phyloP scores from a whole-genome alignment of 64 coral and sea anemone genomes.

The Anthopleura sola region DNA sequence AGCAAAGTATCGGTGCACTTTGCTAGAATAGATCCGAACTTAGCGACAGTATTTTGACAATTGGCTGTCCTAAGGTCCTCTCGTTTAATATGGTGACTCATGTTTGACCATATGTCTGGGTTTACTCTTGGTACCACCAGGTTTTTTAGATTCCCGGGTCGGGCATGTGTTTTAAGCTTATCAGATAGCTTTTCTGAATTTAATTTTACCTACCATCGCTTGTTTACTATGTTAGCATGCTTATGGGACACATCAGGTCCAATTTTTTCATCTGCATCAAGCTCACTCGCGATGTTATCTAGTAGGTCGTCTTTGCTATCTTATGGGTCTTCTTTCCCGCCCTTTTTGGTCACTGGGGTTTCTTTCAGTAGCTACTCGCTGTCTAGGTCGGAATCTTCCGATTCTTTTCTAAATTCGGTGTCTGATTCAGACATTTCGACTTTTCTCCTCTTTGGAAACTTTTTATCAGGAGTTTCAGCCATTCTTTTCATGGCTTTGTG shows the following conservation, averaged over 20 bases:
- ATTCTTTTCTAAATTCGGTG: slow-evolving; percentile 35
- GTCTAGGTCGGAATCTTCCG: slow-evolving; percentile 21
- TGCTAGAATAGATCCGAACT: slow-evolving; percentile 37
- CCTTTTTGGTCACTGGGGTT: neutral
- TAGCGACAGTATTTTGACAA: slow-evolving; percentile 25
- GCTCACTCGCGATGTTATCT: slow-evolving; percentile 32
- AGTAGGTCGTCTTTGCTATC: slow-evolving; percentile 21
- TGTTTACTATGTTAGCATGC: slow-evolving; percentile 36
- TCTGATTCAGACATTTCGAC: slow-evolving; percentile 27
- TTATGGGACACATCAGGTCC: slow-evolving; percentile 48
- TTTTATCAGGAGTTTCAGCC: neutral
- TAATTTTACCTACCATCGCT: slow-evolving; percentile 54
- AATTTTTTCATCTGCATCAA: slow-evolving; percentile 45
- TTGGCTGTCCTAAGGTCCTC: slow-evolving; percentile 9
- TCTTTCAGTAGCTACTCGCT: slow-evolving; percentile 26
- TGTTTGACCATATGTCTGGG: slow-evolving; percentile 40
- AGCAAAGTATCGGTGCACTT: slow-evolving; percentile 45
- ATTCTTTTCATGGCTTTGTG: slow-evolving; percentile 1
- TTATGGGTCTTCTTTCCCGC: neutral
- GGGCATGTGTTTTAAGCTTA: slow-evolving; percentile 43
- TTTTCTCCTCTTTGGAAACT: neutral
- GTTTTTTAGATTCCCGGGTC: slow-evolving; percentile 35
- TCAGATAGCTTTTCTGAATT: slow-evolving; percentile 23
- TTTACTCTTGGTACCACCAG: slow-evolving; percentile 32
- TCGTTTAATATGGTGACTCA: slow-evolving; percentile 2